Conservation (phyloP, 1,140 invertebrate species). For the Littorina saxatilis region DNA sequence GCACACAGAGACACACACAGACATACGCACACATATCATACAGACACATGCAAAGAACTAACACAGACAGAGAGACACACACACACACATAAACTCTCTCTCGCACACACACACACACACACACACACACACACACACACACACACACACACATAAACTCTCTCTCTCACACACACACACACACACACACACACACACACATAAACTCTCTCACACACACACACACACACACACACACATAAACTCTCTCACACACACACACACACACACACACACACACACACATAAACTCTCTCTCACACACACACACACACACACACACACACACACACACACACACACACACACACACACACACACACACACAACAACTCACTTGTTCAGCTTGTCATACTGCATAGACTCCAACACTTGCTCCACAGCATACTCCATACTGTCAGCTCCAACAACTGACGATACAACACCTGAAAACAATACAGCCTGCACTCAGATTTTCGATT, state of each 20-base stretch:
- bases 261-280: neutral
- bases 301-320: neutral
- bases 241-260: neutral
- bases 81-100: too few relatives aligned
- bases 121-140: too few relatives aligned
- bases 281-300: neutral
- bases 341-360: conserved; percentile 5
- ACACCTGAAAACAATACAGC: neutral
- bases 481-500: too few relatives aligned
- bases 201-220: neutral
- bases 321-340: conserved; percentile 12
- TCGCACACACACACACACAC: too few relatives aligned
- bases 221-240: neutral
- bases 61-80: too few relatives aligned
- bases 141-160: neutral
- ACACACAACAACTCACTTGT: conserved; percentile 35
- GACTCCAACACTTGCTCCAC: conserved; percentile 53
- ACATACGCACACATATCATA: too few relatives aligned
- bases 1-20: too few relatives aligned
- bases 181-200: conserved; percentile 9
- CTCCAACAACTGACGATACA: conserved; percentile 33
- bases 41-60: too few relatives aligned
- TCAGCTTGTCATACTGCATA: conserved; percentile 51
- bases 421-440: conserved; percentile 46
- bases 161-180: conserved; percentile 5